These are phyloP conservation scores for Lamellibrachia luymesi DNA, from an alignment of 1,140 invertebrate genomes.

Conservation along the genomic window DNA sequence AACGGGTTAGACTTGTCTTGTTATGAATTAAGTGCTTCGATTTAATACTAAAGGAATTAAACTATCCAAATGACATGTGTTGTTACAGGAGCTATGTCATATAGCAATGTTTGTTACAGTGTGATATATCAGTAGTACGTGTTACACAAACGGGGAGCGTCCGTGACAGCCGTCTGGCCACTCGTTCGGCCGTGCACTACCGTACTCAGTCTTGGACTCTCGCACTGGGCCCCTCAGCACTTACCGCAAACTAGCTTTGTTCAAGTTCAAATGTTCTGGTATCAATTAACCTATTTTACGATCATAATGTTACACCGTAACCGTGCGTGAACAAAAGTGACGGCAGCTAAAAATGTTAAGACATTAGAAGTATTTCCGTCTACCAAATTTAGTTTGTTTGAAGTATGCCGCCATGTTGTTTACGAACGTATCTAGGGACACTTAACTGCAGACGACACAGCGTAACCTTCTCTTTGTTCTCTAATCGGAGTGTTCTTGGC, in stretches of 20 bases:
- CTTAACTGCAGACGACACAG: neutral
- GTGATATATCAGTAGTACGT: too few species aligned
- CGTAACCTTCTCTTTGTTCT: neutral
- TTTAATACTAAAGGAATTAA: too few species aligned
- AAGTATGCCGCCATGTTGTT: neutral
- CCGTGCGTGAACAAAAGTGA: neutral
- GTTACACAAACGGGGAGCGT: too few species aligned
- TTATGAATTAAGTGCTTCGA: too few species aligned
- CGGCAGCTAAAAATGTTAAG: neutral
- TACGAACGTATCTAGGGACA: neutral
- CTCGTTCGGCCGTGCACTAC: too few species aligned
- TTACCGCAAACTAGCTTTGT: neutral
- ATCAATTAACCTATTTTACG: neutral
- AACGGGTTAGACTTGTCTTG: too few species aligned
- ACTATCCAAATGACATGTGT: too few species aligned
- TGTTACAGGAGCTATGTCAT: too few species aligned
- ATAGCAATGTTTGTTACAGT: too few species aligned
- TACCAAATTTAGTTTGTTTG: neutral
- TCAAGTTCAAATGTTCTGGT: neutral
- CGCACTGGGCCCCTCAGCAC: neutral
- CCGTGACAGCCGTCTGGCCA: too few species aligned
- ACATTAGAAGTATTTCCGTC: neutral
- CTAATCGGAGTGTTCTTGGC: neutral
- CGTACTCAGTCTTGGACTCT: neutral
- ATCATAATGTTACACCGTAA: neutral